Conservation (phyloP, 23 tunicate genomes). For the Botrylloides violaceus region DNA sequence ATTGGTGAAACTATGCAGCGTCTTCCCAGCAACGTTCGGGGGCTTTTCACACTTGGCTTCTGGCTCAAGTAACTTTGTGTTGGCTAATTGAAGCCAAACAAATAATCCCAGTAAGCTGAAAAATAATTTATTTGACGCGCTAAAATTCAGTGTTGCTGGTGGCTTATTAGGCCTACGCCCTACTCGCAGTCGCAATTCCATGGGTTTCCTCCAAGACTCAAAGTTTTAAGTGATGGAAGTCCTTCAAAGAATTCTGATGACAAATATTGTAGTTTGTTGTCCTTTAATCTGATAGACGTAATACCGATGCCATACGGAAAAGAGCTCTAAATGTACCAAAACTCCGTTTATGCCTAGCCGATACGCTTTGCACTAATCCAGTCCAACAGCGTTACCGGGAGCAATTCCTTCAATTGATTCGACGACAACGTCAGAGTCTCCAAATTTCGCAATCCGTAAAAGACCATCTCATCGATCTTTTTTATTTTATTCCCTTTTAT, state of each 20-base stretch:
- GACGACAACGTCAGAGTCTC: neutral
- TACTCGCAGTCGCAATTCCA: constrained; percentile 53
- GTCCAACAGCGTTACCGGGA: constrained; percentile 1
- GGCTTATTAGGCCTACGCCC: neutral
- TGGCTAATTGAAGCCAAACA: constrained; percentile 36
- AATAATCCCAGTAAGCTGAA: constrained; percentile 33
- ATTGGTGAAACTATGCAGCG: neutral
- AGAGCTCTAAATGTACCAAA: too few relatives aligned
- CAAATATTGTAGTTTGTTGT: constrained; percentile 28
- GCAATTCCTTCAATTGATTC: neutral
- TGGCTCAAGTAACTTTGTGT: neutral
- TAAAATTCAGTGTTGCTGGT: too few relatives aligned
- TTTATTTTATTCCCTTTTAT: neutral
- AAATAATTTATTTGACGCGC: too few relatives aligned
- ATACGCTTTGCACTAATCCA: too few relatives aligned
- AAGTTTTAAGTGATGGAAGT: constrained; percentile 15
- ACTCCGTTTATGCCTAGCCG: too few relatives aligned
- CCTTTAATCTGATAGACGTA: constrained; percentile 14
- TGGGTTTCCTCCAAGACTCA: constrained; percentile 29
- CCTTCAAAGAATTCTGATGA: constrained; percentile 27
- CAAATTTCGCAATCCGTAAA: constrained; percentile 3
- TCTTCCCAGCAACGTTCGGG: neutral
- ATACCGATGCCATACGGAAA: constrained; percentile 10
- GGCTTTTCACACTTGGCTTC: constrained; percentile 6
- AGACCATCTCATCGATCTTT: neutral